A percentile compares a stretch with the other conserved stretches of the same genome.
phyloP scores from a whole-genome alignment of 2,113 vertebrate species.

The Callipepla squamata region DNA sequence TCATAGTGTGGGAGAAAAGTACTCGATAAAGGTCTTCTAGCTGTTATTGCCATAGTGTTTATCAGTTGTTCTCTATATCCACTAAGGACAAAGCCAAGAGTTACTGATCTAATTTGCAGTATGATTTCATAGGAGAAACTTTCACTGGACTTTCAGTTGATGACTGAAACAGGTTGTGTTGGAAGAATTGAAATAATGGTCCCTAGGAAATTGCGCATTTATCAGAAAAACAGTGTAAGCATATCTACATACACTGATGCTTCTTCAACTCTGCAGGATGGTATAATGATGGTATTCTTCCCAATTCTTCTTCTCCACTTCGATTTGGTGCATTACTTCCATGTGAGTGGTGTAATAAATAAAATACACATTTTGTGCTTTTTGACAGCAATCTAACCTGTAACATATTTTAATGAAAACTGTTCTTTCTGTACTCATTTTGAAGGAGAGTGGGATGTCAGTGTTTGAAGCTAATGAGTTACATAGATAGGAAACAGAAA shows the following conservation, averaged over 20 bases:
- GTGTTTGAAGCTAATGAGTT: background rate
- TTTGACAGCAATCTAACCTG: background rate
- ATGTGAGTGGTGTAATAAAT: background rate
- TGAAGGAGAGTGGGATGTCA: background rate
- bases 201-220: background rate
- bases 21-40: slow-evolving; percentile 11
- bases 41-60: background rate
- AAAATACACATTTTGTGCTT: background rate
- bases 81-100: background rate
- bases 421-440: background rate
- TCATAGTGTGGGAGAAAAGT: background rate
- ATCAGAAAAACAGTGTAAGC: background rate
- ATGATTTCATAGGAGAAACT: background rate
- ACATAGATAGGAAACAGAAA: background rate
- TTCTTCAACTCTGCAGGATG: background rate
- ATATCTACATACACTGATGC: background rate
- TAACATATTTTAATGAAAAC: background rate
- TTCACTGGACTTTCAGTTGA: background rate
- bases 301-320: background rate
- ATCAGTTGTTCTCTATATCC: background rate
- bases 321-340: background rate
- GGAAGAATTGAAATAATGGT: background rate
- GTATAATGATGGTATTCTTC: background rate
- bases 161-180: background rate
- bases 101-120: background rate